phyloP scores from a whole-genome alignment of 2,113 vertebrate species.

The Alligator mississippiensis region DNA sequence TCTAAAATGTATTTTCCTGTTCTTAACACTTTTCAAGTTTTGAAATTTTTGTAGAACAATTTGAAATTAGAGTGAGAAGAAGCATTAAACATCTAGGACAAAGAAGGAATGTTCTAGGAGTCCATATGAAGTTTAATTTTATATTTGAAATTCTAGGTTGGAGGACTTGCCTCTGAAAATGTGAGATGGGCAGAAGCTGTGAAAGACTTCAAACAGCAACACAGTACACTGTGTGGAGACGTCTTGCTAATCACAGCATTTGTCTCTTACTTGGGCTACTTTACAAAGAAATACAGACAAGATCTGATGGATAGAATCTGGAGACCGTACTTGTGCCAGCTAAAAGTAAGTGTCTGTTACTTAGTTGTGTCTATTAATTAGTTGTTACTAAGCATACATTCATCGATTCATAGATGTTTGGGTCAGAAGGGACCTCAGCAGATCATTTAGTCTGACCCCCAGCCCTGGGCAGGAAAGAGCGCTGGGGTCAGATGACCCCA shows the following conservation, averaged over 20 bases:
- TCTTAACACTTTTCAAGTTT: neutral
- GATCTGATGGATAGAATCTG: conserved; percentile 89
- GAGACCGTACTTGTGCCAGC: conserved; percentile 88
- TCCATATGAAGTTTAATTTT: neutral
- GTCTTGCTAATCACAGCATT: conserved; percentile 91
- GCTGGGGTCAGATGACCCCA: too few relatives aligned
- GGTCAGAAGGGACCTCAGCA: too few relatives aligned
- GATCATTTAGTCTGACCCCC: too few relatives aligned
- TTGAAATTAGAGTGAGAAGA: neutral
- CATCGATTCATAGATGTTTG: too few relatives aligned
- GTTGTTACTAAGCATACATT: neutral
- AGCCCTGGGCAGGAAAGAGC: too few relatives aligned
- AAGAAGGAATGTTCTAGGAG: neutral
- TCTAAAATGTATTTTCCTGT: neutral
- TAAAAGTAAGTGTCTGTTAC: conserved; percentile 78
- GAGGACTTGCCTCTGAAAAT: conserved; percentile 91
- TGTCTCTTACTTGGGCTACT: conserved; percentile 95
- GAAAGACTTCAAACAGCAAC: conserved; percentile 84
- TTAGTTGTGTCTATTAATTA: neutral
- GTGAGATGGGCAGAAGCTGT: conserved; percentile 92
- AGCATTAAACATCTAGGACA: neutral
- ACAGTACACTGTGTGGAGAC: conserved; percentile 92
- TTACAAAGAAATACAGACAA: conserved; percentile 89
- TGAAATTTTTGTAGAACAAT: neutral
- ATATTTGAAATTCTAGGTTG: conserved; percentile 80